Evolutionary conservation across 2,888 invertebrate species (phyloP).

Genomic region (Drosophila neotestacea): DNA sequence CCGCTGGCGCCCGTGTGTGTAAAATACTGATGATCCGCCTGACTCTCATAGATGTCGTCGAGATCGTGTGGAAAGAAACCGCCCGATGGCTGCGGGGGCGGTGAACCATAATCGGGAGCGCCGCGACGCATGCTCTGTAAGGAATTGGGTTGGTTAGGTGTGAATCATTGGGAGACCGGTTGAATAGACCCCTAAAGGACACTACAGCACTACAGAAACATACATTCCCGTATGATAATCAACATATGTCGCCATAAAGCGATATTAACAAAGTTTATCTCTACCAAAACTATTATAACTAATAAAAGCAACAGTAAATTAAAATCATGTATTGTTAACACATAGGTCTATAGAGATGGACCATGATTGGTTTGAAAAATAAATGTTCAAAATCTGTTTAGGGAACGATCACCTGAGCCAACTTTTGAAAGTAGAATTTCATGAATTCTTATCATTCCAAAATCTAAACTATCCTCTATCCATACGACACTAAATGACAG

Average conservation of each 20-base stretch:
- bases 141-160: slow-evolving; percentile 15
- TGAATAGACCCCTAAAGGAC: slow-evolving; percentile 4
- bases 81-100: slow-evolving; percentile 72
- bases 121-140: slow-evolving; percentile 82
- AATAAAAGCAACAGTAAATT: not conserved
- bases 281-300: not conserved
- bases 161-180: not conserved
- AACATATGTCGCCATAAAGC: not conserved
- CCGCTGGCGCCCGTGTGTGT: slow-evolving; percentile 84
- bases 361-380: not conserved
- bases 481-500: too few relatives aligned
- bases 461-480: too few relatives aligned
- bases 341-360: not conserved
- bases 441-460: too few relatives aligned
- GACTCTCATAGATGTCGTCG: slow-evolving; percentile 84
- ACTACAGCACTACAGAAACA: slow-evolving; percentile 17
- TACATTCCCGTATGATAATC: not conserved
- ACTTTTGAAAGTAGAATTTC: too few relatives aligned
- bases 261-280: too few relatives aligned
- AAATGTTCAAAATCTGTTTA: too few relatives aligned
- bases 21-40: slow-evolving; percentile 85
- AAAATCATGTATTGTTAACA: not conserved
- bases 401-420: too few relatives aligned
- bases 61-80: slow-evolving; percentile 85
- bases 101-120: slow-evolving; percentile 79